Evolutionary conservation across 2,113 vertebrate species (phyloP), one percentile per base, ranked within the genome.

Genomic region (Gallinago undulata): DNA sequence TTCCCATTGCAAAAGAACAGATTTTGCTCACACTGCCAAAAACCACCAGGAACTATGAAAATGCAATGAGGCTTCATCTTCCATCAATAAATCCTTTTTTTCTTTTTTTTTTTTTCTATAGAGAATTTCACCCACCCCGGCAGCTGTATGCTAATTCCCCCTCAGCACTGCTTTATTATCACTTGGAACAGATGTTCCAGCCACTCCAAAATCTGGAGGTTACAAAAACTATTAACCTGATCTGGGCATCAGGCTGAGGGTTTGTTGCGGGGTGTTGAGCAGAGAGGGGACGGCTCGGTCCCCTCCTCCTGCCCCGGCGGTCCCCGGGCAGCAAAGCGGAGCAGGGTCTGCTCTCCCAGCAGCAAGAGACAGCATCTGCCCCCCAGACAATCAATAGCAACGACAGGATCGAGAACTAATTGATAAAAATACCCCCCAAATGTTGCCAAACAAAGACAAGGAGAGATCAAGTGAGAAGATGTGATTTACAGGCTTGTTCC

Each of bases 71-170:
- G 87, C 87, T 67, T 90, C 94, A 87, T 89, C 92, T 82, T 15
- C 94, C 86, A 72, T 72, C 90, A 84, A 89, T 63, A 92, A 84
- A 79, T 87, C 76, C 41, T 60, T 6, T 91, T 45, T 23, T 63
- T 30, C 19, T 39, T 60, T 23, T 63, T 30, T 28, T 60, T 35
- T 68, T 57, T 37, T 21, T 24, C 89, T 89, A 43, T 35, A 91
- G 89, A 91, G 74, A 50, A 66, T 74, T 72, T 47, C 91, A 37
- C 83, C 83, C 94, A 92, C 15, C 72, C 92, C 1, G 0, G 96
- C 96, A 95, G 96, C 96, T 96, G 96, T 96, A 96, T 96, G 96
- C 90, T 95, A 97, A 97, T 97, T 96, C 77, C 77, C 66, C 87
- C 85, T 81, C 92, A 84, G 88, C 77, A 19, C 72, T 19, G 73